phyloP scores from a whole-genome alignment of 2,797 vertebrate genomes.

The Sandelia bainsii region DNA sequence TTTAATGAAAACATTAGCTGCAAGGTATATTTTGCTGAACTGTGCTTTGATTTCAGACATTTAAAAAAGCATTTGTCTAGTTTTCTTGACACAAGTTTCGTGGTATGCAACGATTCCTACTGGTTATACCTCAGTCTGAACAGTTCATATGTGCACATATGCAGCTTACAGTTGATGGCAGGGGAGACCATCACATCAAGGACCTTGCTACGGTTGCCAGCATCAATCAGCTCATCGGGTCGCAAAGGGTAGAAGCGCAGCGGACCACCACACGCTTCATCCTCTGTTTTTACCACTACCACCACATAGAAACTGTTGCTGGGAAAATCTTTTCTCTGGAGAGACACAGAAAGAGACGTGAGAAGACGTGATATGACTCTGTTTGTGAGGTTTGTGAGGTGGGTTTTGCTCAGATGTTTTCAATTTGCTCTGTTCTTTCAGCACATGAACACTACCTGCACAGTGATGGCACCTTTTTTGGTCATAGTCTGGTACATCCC shows the following conservation, averaged over 20 bases:
- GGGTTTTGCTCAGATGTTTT: not conserved
- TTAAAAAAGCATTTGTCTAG: not conserved
- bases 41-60: not conserved
- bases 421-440: not conserved
- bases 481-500: conserved; percentile 99
- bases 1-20: not conserved
- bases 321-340: conserved; percentile 94
- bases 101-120: not conserved
- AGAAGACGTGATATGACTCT: not conserved
- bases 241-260: conserved; percentile 92
- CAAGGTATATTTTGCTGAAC: not conserved
- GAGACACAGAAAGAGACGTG: not conserved
- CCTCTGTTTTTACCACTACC: conserved; percentile 97
- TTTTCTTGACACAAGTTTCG: not conserved
- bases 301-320: conserved; percentile 98
- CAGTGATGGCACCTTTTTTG: conserved; percentile 96
- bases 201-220: conserved; percentile 92
- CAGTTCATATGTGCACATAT: not conserved
- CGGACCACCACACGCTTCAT: conserved; percentile 92
- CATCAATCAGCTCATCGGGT: conserved; percentile 89
- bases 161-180: conserved; percentile 90
- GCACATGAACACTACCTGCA: conserved; percentile 87
- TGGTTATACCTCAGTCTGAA: not conserved
- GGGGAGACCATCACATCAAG: conserved; percentile 91
- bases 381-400: not conserved